These are phyloP conservation scores for Myotis findleyi DNA, from an alignment of 2,797 vertebrate genomes.

Conservation along the genomic window DNA sequence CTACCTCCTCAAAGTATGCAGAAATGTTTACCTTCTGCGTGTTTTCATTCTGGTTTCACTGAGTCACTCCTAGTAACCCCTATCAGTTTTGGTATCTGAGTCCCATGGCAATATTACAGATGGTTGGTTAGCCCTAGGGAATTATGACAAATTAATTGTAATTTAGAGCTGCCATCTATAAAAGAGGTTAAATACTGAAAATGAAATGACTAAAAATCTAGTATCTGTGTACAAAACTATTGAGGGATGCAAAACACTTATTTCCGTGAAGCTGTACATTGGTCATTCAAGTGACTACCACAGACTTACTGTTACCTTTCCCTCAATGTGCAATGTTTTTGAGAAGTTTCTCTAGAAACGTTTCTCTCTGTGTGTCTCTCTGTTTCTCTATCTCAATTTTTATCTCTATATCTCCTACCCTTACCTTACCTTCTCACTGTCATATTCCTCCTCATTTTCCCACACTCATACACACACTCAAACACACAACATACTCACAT, in stretches of 20 bases:
- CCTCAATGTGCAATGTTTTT: neutral
- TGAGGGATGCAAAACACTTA: neutral
- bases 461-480: neutral
- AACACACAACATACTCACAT: neutral
- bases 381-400: neutral
- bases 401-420: neutral
- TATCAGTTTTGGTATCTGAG: neutral
- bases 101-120: neutral
- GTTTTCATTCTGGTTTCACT: neutral
- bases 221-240: neutral
- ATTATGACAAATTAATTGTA: neutral
- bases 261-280: neutral
- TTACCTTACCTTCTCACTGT: neutral
- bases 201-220: neutral
- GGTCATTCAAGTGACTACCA: neutral
- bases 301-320: neutral
- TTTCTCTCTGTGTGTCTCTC: neutral
- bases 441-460: neutral
- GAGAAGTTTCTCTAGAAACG: neutral
- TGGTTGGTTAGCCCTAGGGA: neutral
- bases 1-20: constrained; percentile 89
- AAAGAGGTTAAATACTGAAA: neutral
- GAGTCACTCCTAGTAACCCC: neutral
- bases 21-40: neutral
- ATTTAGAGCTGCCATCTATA: neutral